Conservation (phyloP, 1,140 invertebrate species). For the Scaptomyza pallida region DNA sequence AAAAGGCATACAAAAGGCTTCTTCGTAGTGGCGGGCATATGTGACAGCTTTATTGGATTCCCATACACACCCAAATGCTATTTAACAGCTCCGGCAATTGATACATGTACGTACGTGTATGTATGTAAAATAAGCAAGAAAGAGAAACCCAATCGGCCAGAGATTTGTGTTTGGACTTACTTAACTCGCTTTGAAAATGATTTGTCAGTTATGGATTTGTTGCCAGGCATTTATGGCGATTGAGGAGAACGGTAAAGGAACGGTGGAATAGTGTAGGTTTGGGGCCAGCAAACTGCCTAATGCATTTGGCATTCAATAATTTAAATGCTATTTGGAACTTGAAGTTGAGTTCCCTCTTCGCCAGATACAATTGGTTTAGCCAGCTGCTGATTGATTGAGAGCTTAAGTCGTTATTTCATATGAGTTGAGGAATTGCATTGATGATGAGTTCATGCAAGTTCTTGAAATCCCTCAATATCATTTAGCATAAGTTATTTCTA, state of each 20-base stretch:
- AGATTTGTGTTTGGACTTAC: constrained; percentile 48
- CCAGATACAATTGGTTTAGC: constrained; percentile 70
- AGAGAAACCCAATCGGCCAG: neutral
- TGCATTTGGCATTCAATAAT: constrained; percentile 68
- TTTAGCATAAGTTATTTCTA: neutral
- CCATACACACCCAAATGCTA: constrained; percentile 68
- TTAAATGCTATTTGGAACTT: constrained; percentile 44
- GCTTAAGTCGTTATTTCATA: constrained; percentile 56
- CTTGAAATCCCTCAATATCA: constrained; percentile 28
- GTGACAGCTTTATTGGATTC: constrained; percentile 81
- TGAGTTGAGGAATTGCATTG: constrained; percentile 29
- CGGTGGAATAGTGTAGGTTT: too few relatives aligned
- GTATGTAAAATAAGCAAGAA: neutral
- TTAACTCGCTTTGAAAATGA: constrained; percentile 59
- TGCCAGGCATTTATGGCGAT: neutral
- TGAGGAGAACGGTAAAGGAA: neutral
- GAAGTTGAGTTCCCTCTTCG: constrained; percentile 43
- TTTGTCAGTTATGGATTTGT: constrained; percentile 60
- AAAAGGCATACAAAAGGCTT: constrained; percentile 54
- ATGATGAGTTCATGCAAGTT: constrained; percentile 34
- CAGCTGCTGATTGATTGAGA: constrained; percentile 79
- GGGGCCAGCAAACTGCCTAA: constrained; percentile 54
- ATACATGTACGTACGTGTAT: constrained; percentile 4
- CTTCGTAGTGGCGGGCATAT: constrained; percentile 60
- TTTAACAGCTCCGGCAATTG: constrained; percentile 60